These are phyloP conservation scores for Zaprionus nigranus DNA, from an alignment of 1,140 invertebrate species.

Conservation along the genomic window DNA sequence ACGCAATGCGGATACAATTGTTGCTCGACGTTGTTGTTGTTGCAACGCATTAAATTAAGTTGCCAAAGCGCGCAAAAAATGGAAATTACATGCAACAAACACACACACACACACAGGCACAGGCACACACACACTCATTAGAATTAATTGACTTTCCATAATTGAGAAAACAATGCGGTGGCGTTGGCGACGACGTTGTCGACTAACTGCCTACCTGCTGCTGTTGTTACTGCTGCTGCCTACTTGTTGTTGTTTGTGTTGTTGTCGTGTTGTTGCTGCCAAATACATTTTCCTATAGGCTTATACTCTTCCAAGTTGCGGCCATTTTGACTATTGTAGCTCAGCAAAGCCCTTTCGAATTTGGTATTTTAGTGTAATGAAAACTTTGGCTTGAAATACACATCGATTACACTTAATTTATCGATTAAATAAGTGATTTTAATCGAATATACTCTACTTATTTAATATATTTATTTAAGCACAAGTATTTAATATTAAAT, in stretches of 20 bases:
- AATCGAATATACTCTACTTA: no score
- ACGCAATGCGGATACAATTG: constrained; percentile 81
- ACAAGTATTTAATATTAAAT: neutral
- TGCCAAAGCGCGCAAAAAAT: constrained; percentile 81
- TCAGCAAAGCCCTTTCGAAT: neutral
- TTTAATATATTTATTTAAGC: no score
- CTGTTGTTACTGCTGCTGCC: neutral
- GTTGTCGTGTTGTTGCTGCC: neutral
- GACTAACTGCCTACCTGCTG: constrained; percentile 20
- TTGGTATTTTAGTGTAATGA: neutral
- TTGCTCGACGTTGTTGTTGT: constrained; percentile 46
- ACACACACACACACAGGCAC: constrained; percentile 34
- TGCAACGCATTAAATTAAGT: constrained; percentile 84
- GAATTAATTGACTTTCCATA: constrained; percentile 84
- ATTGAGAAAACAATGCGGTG: constrained; percentile 83
- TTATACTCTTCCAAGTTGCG: neutral
- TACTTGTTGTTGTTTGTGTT: constrained; percentile 11
- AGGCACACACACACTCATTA: constrained; percentile 71
- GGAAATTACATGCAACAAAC: constrained; percentile 74
- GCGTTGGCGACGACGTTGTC: constrained; percentile 63
- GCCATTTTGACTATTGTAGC: constrained; percentile 5
- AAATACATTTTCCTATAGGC: constrained; percentile 1
- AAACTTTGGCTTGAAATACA: neutral
- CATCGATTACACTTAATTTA: no score
- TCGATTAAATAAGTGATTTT: no score